Conservation (phyloP, 2,888 invertebrate genomes). For the Acholoe squamosa region DNA sequence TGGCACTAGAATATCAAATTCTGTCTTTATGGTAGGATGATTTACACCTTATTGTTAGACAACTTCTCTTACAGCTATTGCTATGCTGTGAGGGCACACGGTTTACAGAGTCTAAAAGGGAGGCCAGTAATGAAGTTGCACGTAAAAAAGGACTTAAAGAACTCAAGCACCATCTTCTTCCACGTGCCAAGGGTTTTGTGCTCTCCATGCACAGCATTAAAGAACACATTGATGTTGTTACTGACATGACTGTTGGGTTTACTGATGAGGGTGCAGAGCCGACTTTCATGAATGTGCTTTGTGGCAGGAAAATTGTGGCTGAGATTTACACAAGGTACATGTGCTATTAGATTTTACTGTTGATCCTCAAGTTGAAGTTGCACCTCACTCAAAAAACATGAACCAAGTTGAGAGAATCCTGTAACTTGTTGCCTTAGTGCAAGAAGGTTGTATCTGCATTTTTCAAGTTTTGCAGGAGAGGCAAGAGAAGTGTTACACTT, state of each 20-base stretch:
- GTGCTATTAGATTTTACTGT: no score
- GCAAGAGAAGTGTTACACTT: no score
- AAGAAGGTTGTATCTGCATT: no score
- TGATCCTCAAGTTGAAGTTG: no score
- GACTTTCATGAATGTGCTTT: conserved; percentile 78
- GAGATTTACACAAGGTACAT: conserved; percentile 79
- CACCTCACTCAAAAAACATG: no score
- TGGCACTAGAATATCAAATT: no score
- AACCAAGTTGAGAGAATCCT: no score
- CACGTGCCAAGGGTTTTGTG: conserved; percentile 97
- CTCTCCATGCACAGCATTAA: conserved; percentile 92
- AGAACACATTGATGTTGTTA: conserved; percentile 86
- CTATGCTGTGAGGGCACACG: conserved; percentile 97
- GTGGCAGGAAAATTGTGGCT: conserved; percentile 80
- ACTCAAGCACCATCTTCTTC: conserved; percentile 94
- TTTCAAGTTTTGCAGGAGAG: no score
- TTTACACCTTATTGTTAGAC: no score
- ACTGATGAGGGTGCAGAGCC: conserved; percentile 77
- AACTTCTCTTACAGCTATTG: conserved; percentile 89
- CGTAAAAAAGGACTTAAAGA: conserved; percentile 92
- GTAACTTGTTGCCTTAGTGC: no score
- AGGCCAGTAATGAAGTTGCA: conserved; percentile 93
- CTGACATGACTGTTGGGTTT: conserved; percentile 88
- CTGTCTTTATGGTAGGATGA: no score
- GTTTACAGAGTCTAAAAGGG: conserved; percentile 93